A percentile compares a stretch with the other conserved stretches of the same genome.
phyloP scores from a whole-genome alignment of 1,140 invertebrate genomes.

The Microplitis demolitor region DNA sequence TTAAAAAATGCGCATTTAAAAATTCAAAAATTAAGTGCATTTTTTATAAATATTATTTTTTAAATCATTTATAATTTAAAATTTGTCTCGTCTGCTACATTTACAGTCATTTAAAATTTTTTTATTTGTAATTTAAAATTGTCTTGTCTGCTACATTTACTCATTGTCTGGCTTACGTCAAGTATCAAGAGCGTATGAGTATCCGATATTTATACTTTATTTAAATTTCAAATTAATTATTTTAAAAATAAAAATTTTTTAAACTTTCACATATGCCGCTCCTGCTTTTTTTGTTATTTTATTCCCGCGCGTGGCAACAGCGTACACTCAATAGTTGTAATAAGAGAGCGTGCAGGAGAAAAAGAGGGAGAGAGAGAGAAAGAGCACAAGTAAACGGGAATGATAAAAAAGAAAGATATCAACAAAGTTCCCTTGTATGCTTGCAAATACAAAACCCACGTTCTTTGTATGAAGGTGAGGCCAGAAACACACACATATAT shows the following conservation, averaged over 20 bases:
- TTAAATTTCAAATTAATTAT: background rate
- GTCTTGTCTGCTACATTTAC: too few species aligned
- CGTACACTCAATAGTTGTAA: background rate
- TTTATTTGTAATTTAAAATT: too few species aligned
- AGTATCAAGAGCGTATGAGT: too few species aligned
- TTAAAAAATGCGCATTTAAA: too few species aligned
- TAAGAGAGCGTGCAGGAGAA: background rate
- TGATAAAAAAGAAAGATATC: constrained; percentile 6
- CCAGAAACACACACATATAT: background rate
- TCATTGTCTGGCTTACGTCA: too few species aligned
- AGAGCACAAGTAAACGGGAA: background rate
- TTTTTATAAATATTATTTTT: too few species aligned
- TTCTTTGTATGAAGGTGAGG: constrained; percentile 19
- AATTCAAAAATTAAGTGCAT: too few species aligned
- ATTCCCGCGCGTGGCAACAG: constrained; percentile 22
- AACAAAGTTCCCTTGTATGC: background rate
- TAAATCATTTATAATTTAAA: too few species aligned
- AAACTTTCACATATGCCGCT: constrained; percentile 26
- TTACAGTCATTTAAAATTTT: too few species aligned
- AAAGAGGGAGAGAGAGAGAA: background rate
- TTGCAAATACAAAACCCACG: constrained; percentile 1
- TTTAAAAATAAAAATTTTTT: background rate
- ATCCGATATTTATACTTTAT: too few species aligned
- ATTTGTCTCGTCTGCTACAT: too few species aligned
- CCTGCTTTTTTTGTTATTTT: constrained; percentile 4